These are phyloP conservation scores for Sebastes paucispinis DNA, from an alignment of 2,797 vertebrate species.

Conservation along the genomic window DNA sequence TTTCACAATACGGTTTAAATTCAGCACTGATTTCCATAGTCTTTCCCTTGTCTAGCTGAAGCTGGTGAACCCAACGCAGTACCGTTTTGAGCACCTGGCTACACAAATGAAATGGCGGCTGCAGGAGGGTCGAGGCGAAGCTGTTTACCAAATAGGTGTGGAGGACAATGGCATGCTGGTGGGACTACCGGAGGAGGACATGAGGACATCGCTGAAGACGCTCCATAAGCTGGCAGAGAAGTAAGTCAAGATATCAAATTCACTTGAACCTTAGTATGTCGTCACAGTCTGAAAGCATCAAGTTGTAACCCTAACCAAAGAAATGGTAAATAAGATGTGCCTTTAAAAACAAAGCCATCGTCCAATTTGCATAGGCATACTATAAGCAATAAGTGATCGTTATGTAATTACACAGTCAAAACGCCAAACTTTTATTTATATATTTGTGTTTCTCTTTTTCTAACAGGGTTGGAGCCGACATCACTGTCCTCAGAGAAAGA, in stretches of 20 bases:
- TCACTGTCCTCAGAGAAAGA: constrained; percentile 91
- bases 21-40: background rate
- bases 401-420: background rate
- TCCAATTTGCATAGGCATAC: background rate
- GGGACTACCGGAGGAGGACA: constrained; percentile 93
- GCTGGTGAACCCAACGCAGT: constrained; percentile 94
- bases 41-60: constrained; percentile 85
- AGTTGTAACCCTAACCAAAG: background rate
- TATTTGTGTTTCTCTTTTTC: background rate
- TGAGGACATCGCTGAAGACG: constrained; percentile 93
- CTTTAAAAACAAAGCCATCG: background rate
- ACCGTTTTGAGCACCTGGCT: constrained; percentile 97
- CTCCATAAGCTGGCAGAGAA: constrained; percentile 96
- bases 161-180: constrained; percentile 97
- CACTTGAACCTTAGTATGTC: background rate
- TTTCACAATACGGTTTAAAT: background rate
- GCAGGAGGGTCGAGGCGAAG: constrained; percentile 96
- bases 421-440: background rate
- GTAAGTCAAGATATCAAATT: constrained; percentile 71
- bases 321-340: background rate
- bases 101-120: constrained; percentile 99
- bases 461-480: constrained; percentile 93
- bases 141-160: constrained; percentile 97
- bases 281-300: background rate
- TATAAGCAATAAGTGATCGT: background rate